Evolutionary conservation across 1,140 invertebrate genomes (phyloP), one percentile per base, ranked within the genome.

Genomic region (Condylostylus longicornis): DNA sequence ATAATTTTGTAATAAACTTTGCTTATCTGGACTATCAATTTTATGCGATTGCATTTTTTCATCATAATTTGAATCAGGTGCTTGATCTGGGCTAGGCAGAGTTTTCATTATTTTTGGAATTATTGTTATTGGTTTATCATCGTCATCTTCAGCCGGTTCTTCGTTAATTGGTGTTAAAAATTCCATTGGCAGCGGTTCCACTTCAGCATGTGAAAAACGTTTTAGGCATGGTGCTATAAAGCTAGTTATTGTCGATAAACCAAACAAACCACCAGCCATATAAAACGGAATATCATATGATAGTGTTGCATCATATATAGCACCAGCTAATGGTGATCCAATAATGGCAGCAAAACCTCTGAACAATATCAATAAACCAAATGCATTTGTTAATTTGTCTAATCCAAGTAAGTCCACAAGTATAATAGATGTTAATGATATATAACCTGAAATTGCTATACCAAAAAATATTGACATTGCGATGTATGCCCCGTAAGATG

Each of bases 341-440:
- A 94, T 64, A 23, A 96, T 83, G 3, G 87, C 82, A 18, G 91
- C 86, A 21, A 82, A 77, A 15, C 94, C 94, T 62, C 93, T 75
- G 66, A 95, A 94, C 42, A 97, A 66, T 47, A 95, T 90, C 32
- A 98, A 66, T 35, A 98, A 68, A 21, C 94, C 94, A 62, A 97
- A 98, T 15, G 91, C 90, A 58, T 93, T 97, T 25, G 93, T 96
- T 41, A 98, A 65, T 62, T 88, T 89, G 48, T 96, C 90, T 49
- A 98, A 66, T 10, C 94, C 94, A 21, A 98, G 69, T 13, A 97
- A 66, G 54, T 98, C 93, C 44, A 95, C 91, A 32, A 98, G 68
- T 50, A 98, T 94, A 54, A 98, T 97, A 14, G 94, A 98, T 22
- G 93, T 97, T 27, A 98, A 65, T 1, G 90, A 95, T 48, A 98